Evolutionary conservation across 2,888 invertebrate genomes (phyloP).

Genomic region (Calliphora vomitoria): DNA sequence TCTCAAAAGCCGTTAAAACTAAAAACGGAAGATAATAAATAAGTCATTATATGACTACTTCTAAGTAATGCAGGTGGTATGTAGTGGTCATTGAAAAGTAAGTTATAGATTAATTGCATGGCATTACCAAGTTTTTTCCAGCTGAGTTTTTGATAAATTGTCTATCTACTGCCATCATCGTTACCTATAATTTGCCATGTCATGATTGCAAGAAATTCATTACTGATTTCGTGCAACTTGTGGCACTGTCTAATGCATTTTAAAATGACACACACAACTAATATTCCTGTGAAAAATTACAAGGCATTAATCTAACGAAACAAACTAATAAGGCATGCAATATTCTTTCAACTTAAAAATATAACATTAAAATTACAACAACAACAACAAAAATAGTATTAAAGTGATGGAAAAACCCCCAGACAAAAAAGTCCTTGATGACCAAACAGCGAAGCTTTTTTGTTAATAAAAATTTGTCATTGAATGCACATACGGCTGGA

Average conservation of each 20-base stretch:
- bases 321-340: conserved; percentile 70
- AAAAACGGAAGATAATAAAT: too few relatives aligned
- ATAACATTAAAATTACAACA: conserved; percentile 50
- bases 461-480: conserved; percentile 19
- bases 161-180: neutral
- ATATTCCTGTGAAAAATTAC: conserved; percentile 68
- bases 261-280: neutral
- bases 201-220: conserved; percentile 58
- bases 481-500: conserved; percentile 23
- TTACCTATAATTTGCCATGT: conserved; percentile 45
- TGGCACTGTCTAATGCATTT: conserved; percentile 47
- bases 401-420: conserved; percentile 47
- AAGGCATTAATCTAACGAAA: conserved; percentile 66
- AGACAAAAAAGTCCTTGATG: conserved; percentile 61
- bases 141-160: neutral
- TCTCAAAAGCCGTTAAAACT: too few relatives aligned
- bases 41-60: too few relatives aligned
- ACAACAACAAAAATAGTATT: conserved; percentile 18
- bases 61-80: too few relatives aligned
- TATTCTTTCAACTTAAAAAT: conserved; percentile 66
- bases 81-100: too few relatives aligned
- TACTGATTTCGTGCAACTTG: conserved; percentile 47
- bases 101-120: too few relatives aligned
- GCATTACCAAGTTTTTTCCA: too few relatives aligned
- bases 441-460: conserved; percentile 43